Base-by-base conservation (phyloP, 1,140 invertebrate species). In the Drosophila suzukii region DNA sequence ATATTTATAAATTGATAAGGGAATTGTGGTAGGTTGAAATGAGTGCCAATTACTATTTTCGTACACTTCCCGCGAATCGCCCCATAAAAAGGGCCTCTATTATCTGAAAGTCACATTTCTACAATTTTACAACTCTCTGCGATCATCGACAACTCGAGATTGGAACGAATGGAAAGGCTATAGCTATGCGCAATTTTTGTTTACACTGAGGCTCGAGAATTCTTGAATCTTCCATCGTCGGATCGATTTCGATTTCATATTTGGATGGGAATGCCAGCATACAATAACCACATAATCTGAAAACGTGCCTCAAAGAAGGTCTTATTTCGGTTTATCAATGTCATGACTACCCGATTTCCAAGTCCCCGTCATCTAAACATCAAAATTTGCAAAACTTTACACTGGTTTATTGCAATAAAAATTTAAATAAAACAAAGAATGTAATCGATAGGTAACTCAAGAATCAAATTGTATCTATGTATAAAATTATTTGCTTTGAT, bases 21-120 rank as follows among this genome's bases (percentile, higher is more conserved):
- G 7, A 32, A 56, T 68, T 68, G 66, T 13, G 63, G 66, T 68
- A 70, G 63, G 49, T 68, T 68, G 8, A 43, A 7, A n/a, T 20
- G 13, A 20, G 27, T 62, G 34, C 13, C 59, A 8, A 10, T 63
- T 51, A n/a, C 24, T 11, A 20, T 47, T 70, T 68, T 70, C 66
- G 30, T 24, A 8, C 41, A 38, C 32, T 36, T 51, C 13, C 36
- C 34, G 15, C 8, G 11, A 49, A n/a, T 44, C 12, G 17, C 1
- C 11, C 5, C 20, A 54, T 59, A 36, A 36, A 27, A 10, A 34
- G 32, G 32, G 32, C 7, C 32, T 20, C 20, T 20, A 20, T 20
- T 20, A 20, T 20, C 20, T 34, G 2, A 8, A 43, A 2, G 3
- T 44, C 32, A 27, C 58, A 63, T 34, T 36, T 30, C 17, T 15